Conservation (phyloP, 2,113 vertebrate species). For the Urocynchramus pylzowi region DNA sequence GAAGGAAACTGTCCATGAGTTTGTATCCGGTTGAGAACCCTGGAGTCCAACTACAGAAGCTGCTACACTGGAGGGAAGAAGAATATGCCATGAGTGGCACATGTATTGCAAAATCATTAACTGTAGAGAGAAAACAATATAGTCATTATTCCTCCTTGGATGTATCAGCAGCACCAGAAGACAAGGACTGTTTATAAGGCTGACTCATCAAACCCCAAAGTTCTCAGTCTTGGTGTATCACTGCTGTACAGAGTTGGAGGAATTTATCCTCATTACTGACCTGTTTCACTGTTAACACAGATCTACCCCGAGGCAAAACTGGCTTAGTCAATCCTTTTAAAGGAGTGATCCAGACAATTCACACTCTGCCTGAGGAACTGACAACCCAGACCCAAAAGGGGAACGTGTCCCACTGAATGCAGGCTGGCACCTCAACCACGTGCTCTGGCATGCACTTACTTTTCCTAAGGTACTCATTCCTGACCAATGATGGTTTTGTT, state of each 20-base stretch:
- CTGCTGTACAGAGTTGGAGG: neutral
- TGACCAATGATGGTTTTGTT: neutral
- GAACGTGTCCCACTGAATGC: neutral
- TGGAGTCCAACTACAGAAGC: neutral
- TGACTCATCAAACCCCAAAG: neutral
- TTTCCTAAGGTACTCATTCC: neutral
- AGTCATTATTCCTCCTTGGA: neutral
- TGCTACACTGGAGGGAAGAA: neutral
- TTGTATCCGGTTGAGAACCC: neutral
- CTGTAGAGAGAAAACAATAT: neutral
- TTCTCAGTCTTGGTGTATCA: neutral
- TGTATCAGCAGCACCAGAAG: neutral
- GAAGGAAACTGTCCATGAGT: neutral
- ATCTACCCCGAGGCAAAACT: neutral
- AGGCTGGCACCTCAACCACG: neutral
- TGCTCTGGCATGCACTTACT: neutral
- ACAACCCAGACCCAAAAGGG: neutral
- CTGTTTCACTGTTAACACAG: neutral
- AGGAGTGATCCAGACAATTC: neutral
- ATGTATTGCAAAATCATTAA: neutral
- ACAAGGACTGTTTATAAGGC: neutral
- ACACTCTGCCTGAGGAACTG: neutral
- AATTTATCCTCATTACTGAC: neutral
- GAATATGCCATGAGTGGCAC: neutral
- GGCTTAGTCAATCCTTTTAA: neutral